Conservation (phyloP, 2,797 vertebrate species). For the Cetoscarus ocellatus region DNA sequence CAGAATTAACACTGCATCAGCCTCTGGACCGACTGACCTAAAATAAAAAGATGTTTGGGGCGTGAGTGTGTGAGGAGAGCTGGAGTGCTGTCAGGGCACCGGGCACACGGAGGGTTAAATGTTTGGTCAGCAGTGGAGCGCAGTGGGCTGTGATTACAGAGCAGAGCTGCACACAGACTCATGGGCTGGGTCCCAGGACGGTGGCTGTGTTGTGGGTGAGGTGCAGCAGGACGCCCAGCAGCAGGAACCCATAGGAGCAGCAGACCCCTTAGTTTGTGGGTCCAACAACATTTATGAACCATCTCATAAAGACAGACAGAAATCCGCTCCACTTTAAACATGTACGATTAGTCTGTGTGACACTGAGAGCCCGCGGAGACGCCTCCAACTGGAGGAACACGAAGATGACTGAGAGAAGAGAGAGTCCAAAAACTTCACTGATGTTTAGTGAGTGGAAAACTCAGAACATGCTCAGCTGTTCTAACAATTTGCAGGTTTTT, state of each 20-base stretch:
- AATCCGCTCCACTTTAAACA: constrained; percentile 15
- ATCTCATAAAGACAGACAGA: constrained; percentile 34
- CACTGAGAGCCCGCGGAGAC: neutral
- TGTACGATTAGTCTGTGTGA: constrained; percentile 15
- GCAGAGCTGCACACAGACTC: constrained; percentile 45
- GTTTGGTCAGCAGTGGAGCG: constrained; percentile 29
- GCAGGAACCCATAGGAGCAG: constrained; percentile 47
- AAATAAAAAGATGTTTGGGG: no score
- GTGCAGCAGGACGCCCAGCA: constrained; percentile 64
- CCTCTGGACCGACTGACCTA: no score
- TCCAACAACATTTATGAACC: constrained; percentile 51
- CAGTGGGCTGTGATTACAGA: constrained; percentile 76
- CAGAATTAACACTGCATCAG: no score
- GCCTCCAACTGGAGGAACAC: neutral
- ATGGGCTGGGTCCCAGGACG: constrained; percentile 65
- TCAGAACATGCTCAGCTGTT: neutral
- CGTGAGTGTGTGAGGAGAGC: no score
- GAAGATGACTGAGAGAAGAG: neutral
- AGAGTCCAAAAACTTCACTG: neutral
- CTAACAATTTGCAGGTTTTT: no score
- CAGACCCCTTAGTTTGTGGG: constrained; percentile 64
- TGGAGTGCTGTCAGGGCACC: constrained; percentile 13
- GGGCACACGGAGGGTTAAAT: constrained; percentile 61
- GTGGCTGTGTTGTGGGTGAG: constrained; percentile 72
- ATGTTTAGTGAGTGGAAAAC: neutral